Evolutionary conservation across 1,140 invertebrate species (phyloP).

Genomic region (Myzus persicae): DNA sequence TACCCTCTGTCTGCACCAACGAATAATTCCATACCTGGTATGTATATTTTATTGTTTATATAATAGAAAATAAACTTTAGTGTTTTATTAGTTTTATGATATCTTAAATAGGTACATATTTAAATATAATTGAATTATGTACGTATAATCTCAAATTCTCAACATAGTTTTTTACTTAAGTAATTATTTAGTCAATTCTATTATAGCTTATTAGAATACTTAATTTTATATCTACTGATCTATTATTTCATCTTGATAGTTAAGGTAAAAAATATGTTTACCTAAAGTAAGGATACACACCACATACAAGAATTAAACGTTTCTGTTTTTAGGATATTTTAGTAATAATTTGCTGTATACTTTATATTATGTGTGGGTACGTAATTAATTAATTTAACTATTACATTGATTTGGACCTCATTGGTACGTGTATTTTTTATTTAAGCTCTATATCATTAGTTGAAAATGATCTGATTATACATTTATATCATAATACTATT

Average conservation of each 20-base stretch:
- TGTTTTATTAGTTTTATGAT: not conserved
- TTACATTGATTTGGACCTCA: not conserved
- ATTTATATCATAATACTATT: not conserved
- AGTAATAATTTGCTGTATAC: not conserved
- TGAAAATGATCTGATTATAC: not conserved
- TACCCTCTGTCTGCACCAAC: not conserved
- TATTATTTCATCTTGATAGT: not conserved
- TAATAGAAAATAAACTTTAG: not conserved
- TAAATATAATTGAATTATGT: not conserved
- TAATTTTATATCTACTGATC: not conserved
- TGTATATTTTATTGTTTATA: not conserved
- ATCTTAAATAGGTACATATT: not conserved
- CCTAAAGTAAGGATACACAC: too few relatives aligned
- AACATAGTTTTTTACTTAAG: not conserved
- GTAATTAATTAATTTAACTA: not conserved
- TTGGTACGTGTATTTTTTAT: not conserved
- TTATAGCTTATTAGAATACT: not conserved
- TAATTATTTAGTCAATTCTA: not conserved
- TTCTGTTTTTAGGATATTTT: too few relatives aligned
- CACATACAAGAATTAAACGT: too few relatives aligned
- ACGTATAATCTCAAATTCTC: not conserved
- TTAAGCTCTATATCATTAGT: not conserved
- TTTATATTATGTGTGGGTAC: not conserved
- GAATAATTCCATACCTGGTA: not conserved
- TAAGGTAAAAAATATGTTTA: too few relatives aligned